Evolutionary conservation across 30 jellyfish, hydroid and myxozoan genomes (phyloP).

Genomic region (Aurelia sp.): DNA sequence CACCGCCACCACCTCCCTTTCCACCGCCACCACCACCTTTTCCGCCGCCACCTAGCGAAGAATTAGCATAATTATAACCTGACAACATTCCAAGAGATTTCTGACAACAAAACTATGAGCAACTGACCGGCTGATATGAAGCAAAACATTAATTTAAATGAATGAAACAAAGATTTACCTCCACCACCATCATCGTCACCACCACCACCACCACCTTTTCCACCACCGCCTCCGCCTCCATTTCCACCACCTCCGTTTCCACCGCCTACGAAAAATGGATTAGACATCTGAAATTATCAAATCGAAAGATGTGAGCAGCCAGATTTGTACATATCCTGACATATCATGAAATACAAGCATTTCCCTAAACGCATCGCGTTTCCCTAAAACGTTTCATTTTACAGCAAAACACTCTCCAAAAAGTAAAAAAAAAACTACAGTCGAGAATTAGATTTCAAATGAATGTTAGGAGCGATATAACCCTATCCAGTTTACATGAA

Average conservation of each 20-base stretch:
- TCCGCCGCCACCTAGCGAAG: slow-evolving; percentile 81
- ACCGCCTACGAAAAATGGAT: slow-evolving; percentile 28
- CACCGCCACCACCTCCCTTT: slow-evolving; percentile 93
- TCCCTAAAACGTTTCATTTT: not conserved
- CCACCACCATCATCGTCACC: slow-evolving; percentile 76
- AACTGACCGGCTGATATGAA: not conserved
- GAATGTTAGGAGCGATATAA: not conserved
- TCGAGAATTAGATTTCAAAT: not conserved
- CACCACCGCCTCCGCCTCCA: slow-evolving; percentile 68
- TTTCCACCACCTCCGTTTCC: slow-evolving; percentile 76
- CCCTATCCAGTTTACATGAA: no score
- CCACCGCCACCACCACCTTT: slow-evolving; percentile 92
- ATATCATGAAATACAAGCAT: no score
- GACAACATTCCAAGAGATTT: no score
- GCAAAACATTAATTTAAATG: not conserved
- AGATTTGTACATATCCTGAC: no score
- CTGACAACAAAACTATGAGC: no score
- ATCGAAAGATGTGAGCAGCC: no score
- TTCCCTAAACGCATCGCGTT: no score
- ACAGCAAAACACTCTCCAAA: not conserved
- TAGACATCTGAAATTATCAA: no score
- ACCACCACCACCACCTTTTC: slow-evolving; percentile 75
- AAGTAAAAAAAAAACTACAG: no score
- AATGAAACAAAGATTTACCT: slow-evolving; percentile 26
- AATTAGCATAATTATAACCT: not conserved